Base-by-base conservation (phyloP, 2,888 invertebrate species). In the Apodemia mormo region DNA sequence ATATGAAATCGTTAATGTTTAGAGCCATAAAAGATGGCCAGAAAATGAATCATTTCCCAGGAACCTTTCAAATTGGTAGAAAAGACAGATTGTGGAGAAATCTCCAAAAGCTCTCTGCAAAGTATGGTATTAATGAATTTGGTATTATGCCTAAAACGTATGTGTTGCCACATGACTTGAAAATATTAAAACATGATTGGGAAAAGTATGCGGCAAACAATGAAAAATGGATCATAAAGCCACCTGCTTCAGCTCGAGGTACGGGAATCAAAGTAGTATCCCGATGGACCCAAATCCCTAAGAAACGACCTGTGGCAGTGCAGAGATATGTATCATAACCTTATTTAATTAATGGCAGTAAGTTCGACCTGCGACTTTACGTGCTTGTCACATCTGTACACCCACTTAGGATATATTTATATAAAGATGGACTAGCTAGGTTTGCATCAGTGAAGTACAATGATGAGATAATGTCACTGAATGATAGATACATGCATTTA, bases 1-100 rank as follows among this genome's bases (percentile, higher is more conserved):
- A 99, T 85, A 97, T 99, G 97, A 99, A 98, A 84, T 97, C 98
- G 0, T 94, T 96, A 1, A 96, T 96, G 89, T 99, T 98, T 87
- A 95, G 96, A 82, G 95, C 95, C 0, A 92, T 97, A 73, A 96
- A 97, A 79, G 97, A 97, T 73, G 97, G 96, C 69, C 99, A 99
- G 87, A 99, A 99, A 91, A 96, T 99, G 79, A 99, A 99, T 85
- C 99, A 99, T 85, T 97, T 99, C 84, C 99, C 99, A 0, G 99
- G 99, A 0, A 98, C 98, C 2, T 99, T 99, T 90, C 99, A 99
- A 90, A 96, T 99, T 72, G 99, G 99, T 0, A 94, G 99, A 9
- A 99, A 99, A 84, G 99, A 99, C 85, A 94, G 98, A n/a, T 94
- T 99, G 45, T 99, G 98, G 97, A 94, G 96, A 66, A 98, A 97